Conservation (phyloP, 2,113 vertebrate genomes). For the Ammodytes dubius region DNA sequence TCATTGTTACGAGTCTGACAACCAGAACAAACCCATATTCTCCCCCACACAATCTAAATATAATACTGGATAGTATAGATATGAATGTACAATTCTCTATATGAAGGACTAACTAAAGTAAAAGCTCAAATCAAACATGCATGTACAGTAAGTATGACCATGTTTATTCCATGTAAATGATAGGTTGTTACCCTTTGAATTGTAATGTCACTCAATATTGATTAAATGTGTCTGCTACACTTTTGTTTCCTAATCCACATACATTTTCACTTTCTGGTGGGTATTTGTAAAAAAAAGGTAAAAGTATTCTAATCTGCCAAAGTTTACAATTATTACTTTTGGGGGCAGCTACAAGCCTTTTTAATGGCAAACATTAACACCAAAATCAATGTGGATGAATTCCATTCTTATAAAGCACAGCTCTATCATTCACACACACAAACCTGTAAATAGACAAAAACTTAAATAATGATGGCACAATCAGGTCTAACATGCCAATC, state of each 20-base stretch:
- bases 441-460: slow-evolving; percentile 31
- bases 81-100: neutral
- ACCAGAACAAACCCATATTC: neutral
- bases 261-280: neutral
- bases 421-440: slow-evolving; percentile 9
- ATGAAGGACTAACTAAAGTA: neutral
- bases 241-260: neutral
- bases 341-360: slow-evolving; percentile 2
- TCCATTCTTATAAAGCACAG: neutral
- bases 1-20: slow-evolving; percentile 48
- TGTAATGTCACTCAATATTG: neutral
- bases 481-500: slow-evolving; percentile 47
- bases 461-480: slow-evolving; percentile 45
- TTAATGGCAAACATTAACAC: neutral
- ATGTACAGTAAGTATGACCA: neutral
- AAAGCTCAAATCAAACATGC: neutral
- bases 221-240: neutral
- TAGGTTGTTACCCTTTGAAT: neutral
- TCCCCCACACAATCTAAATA: slow-evolving; percentile 2
- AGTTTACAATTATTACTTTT: slow-evolving; percentile 2
- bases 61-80: neutral
- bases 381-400: slow-evolving; percentile 9
- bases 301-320: no score
- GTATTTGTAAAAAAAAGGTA: neutral
- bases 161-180: neutral